Conservation (phyloP, 1,140 invertebrate species). For the Teleopsis dalmanni region DNA sequence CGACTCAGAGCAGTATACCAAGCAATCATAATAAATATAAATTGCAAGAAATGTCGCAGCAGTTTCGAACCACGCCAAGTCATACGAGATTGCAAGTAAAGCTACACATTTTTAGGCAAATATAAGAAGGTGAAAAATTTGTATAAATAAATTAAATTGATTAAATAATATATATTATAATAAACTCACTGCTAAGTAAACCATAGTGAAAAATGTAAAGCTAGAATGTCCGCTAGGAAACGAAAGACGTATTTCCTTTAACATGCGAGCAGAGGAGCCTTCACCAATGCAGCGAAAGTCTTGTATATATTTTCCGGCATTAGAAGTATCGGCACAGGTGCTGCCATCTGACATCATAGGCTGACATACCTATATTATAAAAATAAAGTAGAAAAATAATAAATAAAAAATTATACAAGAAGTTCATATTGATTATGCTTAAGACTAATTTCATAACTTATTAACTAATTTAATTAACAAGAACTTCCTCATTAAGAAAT, state of each 20-base stretch:
- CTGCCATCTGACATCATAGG: slow-evolving; percentile 48
- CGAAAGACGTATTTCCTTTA: slow-evolving; percentile 69
- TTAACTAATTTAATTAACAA: too few relatives aligned
- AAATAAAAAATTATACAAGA: neutral
- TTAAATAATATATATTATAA: neutral
- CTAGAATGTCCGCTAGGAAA: slow-evolving; percentile 79
- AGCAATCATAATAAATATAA: slow-evolving; percentile 62
- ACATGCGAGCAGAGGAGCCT: slow-evolving; percentile 49
- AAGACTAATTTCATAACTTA: too few relatives aligned
- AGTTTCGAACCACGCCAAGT: slow-evolving; percentile 68
- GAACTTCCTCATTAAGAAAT: too few relatives aligned
- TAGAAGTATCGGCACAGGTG: slow-evolving; percentile 49
- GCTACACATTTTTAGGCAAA: too few relatives aligned
- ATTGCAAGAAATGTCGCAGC: slow-evolving; percentile 67
- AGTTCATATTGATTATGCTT: neutral
- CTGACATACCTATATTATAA: slow-evolving; percentile 51
- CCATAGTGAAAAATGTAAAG: slow-evolving; percentile 72
- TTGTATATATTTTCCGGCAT: slow-evolving; percentile 57
- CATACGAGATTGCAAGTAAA: slow-evolving; percentile 74
- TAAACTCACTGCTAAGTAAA: slow-evolving; percentile 68
- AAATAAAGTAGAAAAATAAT: too few relatives aligned
- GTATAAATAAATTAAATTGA: neutral
- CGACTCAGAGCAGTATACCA: slow-evolving; percentile 78
- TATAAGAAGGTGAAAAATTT: slow-evolving; percentile 16
- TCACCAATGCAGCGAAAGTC: slow-evolving; percentile 55